A percentile compares a stretch with the other conserved stretches of the same genome.
These are phyloP conservation scores for Orthochromis malagaraziensis DNA, from an alignment of 2,113 vertebrate genomes.

Conservation along the genomic window DNA sequence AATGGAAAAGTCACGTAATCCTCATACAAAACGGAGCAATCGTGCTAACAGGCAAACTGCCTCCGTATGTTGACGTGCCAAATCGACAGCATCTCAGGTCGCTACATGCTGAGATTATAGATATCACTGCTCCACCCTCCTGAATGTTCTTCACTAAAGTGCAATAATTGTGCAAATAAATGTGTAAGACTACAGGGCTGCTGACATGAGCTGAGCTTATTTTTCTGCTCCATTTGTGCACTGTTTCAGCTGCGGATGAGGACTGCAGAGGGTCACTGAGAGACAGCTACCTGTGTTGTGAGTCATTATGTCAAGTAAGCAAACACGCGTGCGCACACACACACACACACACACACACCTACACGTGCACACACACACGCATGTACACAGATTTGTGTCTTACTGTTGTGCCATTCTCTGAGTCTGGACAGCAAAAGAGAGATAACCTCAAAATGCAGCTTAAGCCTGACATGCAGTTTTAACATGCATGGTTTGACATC, in stretches of 20 bases:
- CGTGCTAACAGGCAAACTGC: not conserved
- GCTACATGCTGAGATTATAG: not conserved
- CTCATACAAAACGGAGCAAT: not conserved
- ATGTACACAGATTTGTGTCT: not conserved
- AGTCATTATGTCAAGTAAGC: not conserved
- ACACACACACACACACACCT: not conserved
- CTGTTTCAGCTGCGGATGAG: not conserved
- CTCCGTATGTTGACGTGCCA: not conserved
- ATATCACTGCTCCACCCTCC: not conserved
- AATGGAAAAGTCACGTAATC: not conserved
- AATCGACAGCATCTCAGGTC: not conserved
- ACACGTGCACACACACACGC: not conserved
- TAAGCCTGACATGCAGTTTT: not conserved
- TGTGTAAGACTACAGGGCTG: not conserved
- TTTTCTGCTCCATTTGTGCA: not conserved
- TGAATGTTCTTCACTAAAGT: not conserved
- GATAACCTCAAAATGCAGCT: not conserved
- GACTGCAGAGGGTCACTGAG: not conserved
- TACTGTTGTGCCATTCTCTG: not conserved
- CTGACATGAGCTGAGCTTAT: not conserved
- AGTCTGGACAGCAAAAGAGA: not conserved
- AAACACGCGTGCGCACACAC: accelerated
- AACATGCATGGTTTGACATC: not conserved
- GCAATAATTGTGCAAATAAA: not conserved
- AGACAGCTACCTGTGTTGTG: not conserved